phyloP scores from a whole-genome alignment of 2,888 invertebrate species.

The Nyleta sp. region DNA sequence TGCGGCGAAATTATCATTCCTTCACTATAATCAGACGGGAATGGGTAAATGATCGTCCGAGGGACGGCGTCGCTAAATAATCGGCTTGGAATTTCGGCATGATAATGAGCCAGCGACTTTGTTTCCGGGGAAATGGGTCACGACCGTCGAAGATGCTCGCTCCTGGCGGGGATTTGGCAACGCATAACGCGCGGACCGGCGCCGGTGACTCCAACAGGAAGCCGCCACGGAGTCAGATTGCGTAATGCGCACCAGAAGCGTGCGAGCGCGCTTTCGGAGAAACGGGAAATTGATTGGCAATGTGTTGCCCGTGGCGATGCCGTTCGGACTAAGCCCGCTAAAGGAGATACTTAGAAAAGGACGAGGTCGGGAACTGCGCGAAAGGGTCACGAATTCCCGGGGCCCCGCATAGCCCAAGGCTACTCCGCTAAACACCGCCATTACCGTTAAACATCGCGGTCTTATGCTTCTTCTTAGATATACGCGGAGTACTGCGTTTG shows the following conservation, averaged over 20 bases:
- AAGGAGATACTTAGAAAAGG: constrained; percentile 47
- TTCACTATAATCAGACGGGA: constrained; percentile 49
- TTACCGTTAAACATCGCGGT: constrained; percentile 42
- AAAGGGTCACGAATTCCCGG: constrained; percentile 51
- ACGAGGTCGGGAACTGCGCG: constrained; percentile 46
- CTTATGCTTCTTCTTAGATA: not conserved
- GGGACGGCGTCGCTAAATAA: constrained; percentile 28
- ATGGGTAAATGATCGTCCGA: constrained; percentile 38
- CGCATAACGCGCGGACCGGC: constrained; percentile 20
- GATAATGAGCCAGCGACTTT: constrained; percentile 54
- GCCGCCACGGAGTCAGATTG: constrained; percentile 43
- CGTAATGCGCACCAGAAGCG: constrained; percentile 56
- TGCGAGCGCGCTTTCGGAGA: constrained; percentile 66
- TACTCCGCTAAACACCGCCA: constrained; percentile 40
- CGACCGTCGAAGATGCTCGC: constrained; percentile 28
- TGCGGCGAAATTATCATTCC: constrained; percentile 40
- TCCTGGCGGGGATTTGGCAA: constrained; percentile 32
- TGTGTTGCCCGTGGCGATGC: constrained; percentile 38
- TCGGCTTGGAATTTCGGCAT: constrained; percentile 41
- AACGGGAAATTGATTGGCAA: constrained; percentile 65
- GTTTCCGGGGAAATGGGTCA: constrained; percentile 60
- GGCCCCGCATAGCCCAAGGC: constrained; percentile 41
- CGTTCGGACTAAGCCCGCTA: constrained; percentile 32
- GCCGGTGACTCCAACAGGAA: constrained; percentile 42
- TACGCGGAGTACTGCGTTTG: constrained; percentile 26